Evolutionary conservation across 2,888 invertebrate species (phyloP).

Genomic region (Scaptomyza caliginosa): DNA sequence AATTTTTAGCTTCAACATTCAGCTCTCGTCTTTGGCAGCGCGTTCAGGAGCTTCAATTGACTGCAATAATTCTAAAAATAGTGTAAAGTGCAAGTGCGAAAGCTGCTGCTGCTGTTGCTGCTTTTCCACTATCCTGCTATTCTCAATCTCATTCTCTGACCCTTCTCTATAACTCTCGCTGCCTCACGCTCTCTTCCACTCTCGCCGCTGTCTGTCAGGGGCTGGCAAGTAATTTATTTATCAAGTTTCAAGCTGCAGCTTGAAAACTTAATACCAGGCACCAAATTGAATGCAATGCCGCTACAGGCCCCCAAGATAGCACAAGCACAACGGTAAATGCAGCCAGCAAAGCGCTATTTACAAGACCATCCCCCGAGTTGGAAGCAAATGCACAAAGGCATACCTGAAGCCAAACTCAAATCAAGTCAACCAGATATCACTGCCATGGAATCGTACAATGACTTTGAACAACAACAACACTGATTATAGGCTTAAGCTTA

Average conservation of each 20-base stretch:
- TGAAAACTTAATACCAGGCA: slow-evolving; percentile 77
- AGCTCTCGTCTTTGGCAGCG: slow-evolving; percentile 7
- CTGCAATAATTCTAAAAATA: slow-evolving; percentile 77
- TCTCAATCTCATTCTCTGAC: neutral
- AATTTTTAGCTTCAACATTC: slow-evolving; percentile 28
- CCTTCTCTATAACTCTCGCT: no score
- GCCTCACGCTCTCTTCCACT: neutral
- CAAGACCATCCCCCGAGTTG: slow-evolving; percentile 1
- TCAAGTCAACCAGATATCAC: slow-evolving; percentile 19
- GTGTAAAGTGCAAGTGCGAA: slow-evolving; percentile 71
- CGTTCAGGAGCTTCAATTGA: slow-evolving; percentile 67
- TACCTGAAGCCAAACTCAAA: slow-evolving; percentile 32
- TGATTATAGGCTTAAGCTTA: slow-evolving; percentile 7
- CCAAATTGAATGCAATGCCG: slow-evolving; percentile 69
- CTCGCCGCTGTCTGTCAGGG: slow-evolving; percentile 27
- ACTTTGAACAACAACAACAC: neutral
- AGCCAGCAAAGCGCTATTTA: slow-evolving; percentile 11
- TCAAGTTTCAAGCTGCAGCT: slow-evolving; percentile 79
- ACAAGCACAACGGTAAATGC: slow-evolving; percentile 11
- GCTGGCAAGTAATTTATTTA: slow-evolving; percentile 75
- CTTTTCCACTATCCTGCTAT: neutral
- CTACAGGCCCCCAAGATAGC: slow-evolving; percentile 37
- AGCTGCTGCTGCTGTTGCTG: slow-evolving; percentile 27
- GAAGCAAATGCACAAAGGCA: slow-evolving; percentile 7
- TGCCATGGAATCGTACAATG: slow-evolving; percentile 4